Base-by-base conservation (phyloP, 1,140 invertebrate species). In the Ephestia elutella region DNA sequence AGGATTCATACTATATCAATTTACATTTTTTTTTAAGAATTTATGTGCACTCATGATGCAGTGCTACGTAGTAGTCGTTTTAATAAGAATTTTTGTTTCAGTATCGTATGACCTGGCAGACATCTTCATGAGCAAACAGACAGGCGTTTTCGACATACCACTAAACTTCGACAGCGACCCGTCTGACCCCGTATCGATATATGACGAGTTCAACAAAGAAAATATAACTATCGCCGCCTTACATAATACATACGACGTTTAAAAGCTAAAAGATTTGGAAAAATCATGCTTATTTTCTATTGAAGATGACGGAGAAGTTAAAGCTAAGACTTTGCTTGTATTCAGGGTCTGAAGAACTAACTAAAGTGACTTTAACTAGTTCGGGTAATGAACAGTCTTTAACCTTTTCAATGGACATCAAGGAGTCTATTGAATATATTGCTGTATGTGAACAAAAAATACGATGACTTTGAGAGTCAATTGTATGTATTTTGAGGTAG, bases 211-310 rank as follows among this genome's bases (percentile, higher is more conserved):
- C 48, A 25, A 35, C n/a, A 49, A 53, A n/a, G n/a, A n/a, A 48
- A 48, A 44, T 17, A 55, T 7, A n/a, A 49, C 10, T 65, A 49
- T 28, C 44, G 10, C 25, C 18, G 17, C 63, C 63, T 15, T 58
- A 56, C 35, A 49, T 59, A 20, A 8, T 65, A 30, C 50, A 35
- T n/a, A 13, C 55, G 0, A 35, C 30, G 21, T 66, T 66, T 25
- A 60, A 50, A 21, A n/a, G n/a, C 35, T 60, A 13, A 28, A 44
- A n/a, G 25, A 48, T 10, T 21, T 49, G 2, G 18, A 50, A 13
- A 15, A 21, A 32, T 17, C 57, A 0, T 62, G 55, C 53, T 0
- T 66, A 11, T 62, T 66, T 28, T 57, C 65, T 19, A 60, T 66
- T 51, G 54, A 49, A 28, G 38, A 62, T 35, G 9, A 49, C 15